Evolutionary conservation across 2,113 vertebrate species (phyloP).

Genomic region (Oreotrochilus melanogaster): DNA sequence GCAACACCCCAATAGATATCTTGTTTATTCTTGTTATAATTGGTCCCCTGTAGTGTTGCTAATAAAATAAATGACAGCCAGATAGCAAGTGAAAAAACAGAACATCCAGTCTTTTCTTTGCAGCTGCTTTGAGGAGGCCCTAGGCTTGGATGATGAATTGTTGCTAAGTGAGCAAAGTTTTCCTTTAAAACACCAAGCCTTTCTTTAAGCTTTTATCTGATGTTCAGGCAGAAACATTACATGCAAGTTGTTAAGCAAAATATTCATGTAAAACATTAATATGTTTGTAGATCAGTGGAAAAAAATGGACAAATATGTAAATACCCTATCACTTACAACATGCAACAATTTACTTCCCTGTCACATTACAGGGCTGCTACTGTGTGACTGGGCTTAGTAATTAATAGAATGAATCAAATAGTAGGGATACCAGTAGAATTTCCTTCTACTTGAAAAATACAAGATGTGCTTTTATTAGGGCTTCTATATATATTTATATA

Average conservation of each 20-base stretch:
- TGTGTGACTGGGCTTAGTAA: background rate
- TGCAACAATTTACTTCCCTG: background rate
- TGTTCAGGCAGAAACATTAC: background rate
- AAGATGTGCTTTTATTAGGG: background rate
- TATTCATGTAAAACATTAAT: background rate
- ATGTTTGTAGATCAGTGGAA: background rate
- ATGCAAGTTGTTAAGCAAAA: background rate
- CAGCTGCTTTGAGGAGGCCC: background rate
- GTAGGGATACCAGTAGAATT: background rate
- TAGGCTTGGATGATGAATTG: slow-evolving; percentile 2
- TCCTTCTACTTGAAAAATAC: background rate
- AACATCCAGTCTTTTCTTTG: slow-evolving; percentile 14
- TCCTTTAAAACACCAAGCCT: slow-evolving; percentile 10
- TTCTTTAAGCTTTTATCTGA: slow-evolving; percentile 27
- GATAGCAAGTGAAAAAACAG: background rate
- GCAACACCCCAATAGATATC: slow-evolving; percentile 32
- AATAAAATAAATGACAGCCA: slow-evolving; percentile 57
- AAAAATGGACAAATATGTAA: slow-evolving; percentile 2
- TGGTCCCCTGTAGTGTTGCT: slow-evolving; percentile 25
- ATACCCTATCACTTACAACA: background rate
- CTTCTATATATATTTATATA: background rate
- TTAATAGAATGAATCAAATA: background rate
- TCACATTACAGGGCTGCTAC: background rate
- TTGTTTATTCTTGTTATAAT: slow-evolving; percentile 56
- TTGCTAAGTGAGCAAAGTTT: slow-evolving; percentile 14